A percentile compares a stretch with the other conserved stretches of the same genome.
Conservation (phyloP, 1,140 invertebrate genomes). For the Cepaea nemoralis region DNA sequence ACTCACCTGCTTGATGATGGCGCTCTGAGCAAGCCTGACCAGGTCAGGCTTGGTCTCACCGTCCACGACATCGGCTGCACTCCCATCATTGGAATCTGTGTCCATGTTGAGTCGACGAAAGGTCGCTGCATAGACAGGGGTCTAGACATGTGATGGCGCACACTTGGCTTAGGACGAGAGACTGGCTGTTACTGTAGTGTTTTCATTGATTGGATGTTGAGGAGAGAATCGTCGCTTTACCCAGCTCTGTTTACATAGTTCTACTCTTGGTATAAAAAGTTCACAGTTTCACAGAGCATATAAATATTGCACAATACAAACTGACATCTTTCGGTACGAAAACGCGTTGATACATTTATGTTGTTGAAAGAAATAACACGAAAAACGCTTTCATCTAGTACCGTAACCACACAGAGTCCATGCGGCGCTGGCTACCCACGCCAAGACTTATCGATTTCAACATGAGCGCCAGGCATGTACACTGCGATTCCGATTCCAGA, state of each 20-base stretch:
- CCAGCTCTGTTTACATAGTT: slow-evolving; percentile 13
- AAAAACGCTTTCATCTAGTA: no score
- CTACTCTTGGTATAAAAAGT: no score
- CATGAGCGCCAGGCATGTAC: no score
- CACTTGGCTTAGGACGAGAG: slow-evolving; percentile 13
- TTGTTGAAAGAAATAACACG: no score
- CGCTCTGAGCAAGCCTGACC: slow-evolving; percentile 69
- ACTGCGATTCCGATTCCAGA: no score
- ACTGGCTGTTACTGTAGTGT: slow-evolving; percentile 14
- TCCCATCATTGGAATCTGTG: slow-evolving; percentile 67
- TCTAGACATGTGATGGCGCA: slow-evolving; percentile 29
- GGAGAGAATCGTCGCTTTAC: neutral
- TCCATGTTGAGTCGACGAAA: slow-evolving; percentile 58
- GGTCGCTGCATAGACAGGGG: slow-evolving; percentile 15
- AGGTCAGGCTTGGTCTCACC: slow-evolving; percentile 69
- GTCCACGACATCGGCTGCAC: slow-evolving; percentile 62
- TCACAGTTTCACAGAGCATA: no score
- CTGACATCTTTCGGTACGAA: no score
- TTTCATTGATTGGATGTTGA: slow-evolving; percentile 5
- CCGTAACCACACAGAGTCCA: no score
- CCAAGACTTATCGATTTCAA: no score
- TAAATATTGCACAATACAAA: no score
- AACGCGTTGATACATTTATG: no score
- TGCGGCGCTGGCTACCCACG: no score
- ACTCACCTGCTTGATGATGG: slow-evolving; percentile 71